Percentiles rank a stretch among this genome's conserved stretches.
These are phyloP conservation scores for Rhingia rostrata DNA, from an alignment of 2,888 invertebrate species.

Conservation along the genomic window DNA sequence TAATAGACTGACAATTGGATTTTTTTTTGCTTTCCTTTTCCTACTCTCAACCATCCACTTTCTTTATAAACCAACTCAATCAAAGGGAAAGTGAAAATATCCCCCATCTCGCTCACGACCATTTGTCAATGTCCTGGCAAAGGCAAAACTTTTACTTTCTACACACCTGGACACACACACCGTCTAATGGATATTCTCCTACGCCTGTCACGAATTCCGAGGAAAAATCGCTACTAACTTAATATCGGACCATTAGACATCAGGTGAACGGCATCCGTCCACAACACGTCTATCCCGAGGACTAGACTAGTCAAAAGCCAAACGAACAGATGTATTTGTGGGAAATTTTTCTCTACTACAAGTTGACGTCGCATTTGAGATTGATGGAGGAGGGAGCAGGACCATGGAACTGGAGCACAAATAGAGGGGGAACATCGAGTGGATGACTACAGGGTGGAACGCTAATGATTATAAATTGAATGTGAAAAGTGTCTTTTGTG, in stretches of 20 bases:
- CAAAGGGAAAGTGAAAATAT: slow-evolving; percentile 15
- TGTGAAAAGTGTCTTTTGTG: slow-evolving; percentile 35
- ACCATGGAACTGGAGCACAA: background rate
- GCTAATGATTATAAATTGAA: slow-evolving; percentile 64
- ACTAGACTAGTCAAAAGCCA: slow-evolving; percentile 17
- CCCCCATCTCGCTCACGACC: background rate
- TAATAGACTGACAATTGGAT: slow-evolving; percentile 25
- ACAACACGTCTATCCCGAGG: slow-evolving; percentile 31
- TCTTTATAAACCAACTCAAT: background rate
- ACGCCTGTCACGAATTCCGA: slow-evolving; percentile 7
- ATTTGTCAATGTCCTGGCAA: background rate
- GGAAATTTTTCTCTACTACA: too few relatives aligned
- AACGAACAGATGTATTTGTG: background rate
- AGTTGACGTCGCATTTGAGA: background rate
- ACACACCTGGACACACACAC: slow-evolving; percentile 19
- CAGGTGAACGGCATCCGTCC: slow-evolving; percentile 29
- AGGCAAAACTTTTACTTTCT: slow-evolving; percentile 36
- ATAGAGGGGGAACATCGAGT: too few relatives aligned
- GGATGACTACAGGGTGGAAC: background rate
- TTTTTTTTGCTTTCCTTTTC: background rate
- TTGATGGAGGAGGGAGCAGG: background rate
- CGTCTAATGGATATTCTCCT: slow-evolving; percentile 23
- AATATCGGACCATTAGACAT: slow-evolving; percentile 47
- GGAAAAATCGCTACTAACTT: slow-evolving; percentile 25
- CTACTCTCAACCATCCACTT: background rate